These are phyloP conservation scores for Penaeus japonicus DNA, from an alignment of 1,140 invertebrate species.

Conservation along the genomic window DNA sequence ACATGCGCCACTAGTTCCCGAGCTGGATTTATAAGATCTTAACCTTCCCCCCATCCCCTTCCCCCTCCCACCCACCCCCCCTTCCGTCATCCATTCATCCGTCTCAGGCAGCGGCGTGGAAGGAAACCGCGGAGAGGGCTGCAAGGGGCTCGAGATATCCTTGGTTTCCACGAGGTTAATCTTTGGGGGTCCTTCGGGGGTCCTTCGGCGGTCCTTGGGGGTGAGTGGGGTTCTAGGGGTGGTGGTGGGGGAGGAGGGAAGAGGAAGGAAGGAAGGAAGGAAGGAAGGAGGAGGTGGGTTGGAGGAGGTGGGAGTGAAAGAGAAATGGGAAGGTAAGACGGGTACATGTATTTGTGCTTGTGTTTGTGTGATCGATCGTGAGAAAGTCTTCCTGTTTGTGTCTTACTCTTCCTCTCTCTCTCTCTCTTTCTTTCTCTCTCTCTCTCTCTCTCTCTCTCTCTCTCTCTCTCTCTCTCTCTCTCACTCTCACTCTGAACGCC, in stretches of 20 bases:
- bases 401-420: too few species aligned
- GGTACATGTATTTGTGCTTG: too few species aligned
- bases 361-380: not conserved
- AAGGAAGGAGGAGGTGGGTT: not conserved
- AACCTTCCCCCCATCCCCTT: too few species aligned
- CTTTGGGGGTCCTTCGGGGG: not conserved
- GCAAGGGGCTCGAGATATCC: constrained; percentile 26
- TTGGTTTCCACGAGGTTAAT: constrained; percentile 21
- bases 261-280: not conserved
- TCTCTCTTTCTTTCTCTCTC: too few species aligned
- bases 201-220: not conserved
- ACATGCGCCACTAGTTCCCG: too few species aligned
- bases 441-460: too few species aligned
- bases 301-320: not conserved
- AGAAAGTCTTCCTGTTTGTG: not conserved
- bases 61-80: too few species aligned
- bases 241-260: not conserved
- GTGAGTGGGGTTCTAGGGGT: not conserved
- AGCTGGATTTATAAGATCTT: too few species aligned
- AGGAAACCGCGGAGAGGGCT: not conserved
- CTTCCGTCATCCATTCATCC: too few species aligned
- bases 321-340: not conserved
- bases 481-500: not conserved
- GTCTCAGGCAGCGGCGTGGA: too few species aligned
- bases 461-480: not conserved